Evolutionary conservation across 2,797 vertebrate genomes (phyloP), one percentile per base, ranked within the genome.

Genomic region (Tenualosa thibaudeaui): DNA sequence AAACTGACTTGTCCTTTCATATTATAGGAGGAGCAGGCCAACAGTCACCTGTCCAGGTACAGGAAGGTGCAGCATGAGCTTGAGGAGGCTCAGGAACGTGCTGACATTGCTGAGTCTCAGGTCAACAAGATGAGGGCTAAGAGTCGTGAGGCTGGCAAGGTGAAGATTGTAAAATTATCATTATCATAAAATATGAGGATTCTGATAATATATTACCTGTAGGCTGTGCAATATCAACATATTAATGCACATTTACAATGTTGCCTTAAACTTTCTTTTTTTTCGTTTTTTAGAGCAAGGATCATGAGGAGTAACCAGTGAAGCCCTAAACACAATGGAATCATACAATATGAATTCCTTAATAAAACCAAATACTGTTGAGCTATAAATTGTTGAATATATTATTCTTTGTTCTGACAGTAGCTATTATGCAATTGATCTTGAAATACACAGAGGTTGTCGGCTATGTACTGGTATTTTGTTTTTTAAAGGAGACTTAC

Each of bases 121-220:
- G 95, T 95, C 89, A 96, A 95, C 90, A 96, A 96, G 84, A 93
- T 96, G 56, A 92, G 96, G 83, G 94, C 84, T 1, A 96, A 95
- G 84, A 96, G 91, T 82, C 90, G 94, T 0, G 96, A 96, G 3
- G 82, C 94, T 68, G 93, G 92, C n/a, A 95, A 93, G 84, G 87
- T 89, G 26, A 68, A 62, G 22, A 31, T 31, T 31, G 31, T 31
- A 31, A 31, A 31, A 31, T 31, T 31, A 31, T 0, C 31, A 31
- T 31, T 31, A 31, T 31, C 31, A 31, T 31, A 31, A 31, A 31
- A 31, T 31, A 31, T 31, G 31, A 31, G 1, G 31, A 31, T 31
- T 31, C 31, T 31, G 31, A 31, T 31, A 31, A 31, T 31, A 31
- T 31, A 31, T 31, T 0, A 31, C 31, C 31, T 31, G 1, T 31